These are phyloP conservation scores for Synanthedon tipuliformis DNA, from an alignment of 2,888 invertebrate species.

Conservation along the genomic window DNA sequence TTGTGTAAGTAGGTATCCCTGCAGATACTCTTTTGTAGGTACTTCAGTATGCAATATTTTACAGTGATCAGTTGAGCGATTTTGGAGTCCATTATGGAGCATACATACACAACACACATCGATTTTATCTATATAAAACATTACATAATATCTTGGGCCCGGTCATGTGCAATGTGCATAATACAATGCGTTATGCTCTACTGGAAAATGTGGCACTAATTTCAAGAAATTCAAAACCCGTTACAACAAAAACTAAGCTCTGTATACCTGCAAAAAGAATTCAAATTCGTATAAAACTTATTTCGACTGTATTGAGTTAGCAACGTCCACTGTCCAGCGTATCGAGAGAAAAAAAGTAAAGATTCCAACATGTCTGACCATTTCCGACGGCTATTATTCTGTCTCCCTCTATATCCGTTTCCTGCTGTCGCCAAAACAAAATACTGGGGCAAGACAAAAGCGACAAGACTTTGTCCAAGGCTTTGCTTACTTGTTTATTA, in stretches of 20 bases:
- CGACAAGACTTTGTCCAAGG: conserved; percentile 2
- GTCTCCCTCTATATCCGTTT: conserved; percentile 70
- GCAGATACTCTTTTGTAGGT: no score
- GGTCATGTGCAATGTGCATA: conserved; percentile 24
- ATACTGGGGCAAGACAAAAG: conserved; percentile 48
- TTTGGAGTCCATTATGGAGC: no score
- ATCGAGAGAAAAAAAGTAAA: conserved; percentile 52
- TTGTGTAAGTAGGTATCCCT: no score
- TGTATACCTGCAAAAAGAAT: not conserved
- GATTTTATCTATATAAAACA: not conserved
- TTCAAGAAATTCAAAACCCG: conserved; percentile 8
- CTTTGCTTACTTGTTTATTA: conserved; percentile 12
- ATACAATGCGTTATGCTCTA: conserved; percentile 30
- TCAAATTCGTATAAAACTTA: conserved; percentile 1
- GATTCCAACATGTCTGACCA: conserved; percentile 67
- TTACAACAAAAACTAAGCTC: not conserved
- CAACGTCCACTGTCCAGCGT: conserved; percentile 59
- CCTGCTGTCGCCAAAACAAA: conserved; percentile 67
- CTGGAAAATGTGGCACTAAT: conserved; percentile 23
- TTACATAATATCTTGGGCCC: not conserved
- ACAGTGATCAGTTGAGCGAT: no score
- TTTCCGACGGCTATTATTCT: conserved; percentile 70
- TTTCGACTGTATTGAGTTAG: conserved; percentile 39
- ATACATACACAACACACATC: no score
- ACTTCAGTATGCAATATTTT: no score